Conservation (phyloP, 1,140 invertebrate species). For the Carposina sasakii region DNA sequence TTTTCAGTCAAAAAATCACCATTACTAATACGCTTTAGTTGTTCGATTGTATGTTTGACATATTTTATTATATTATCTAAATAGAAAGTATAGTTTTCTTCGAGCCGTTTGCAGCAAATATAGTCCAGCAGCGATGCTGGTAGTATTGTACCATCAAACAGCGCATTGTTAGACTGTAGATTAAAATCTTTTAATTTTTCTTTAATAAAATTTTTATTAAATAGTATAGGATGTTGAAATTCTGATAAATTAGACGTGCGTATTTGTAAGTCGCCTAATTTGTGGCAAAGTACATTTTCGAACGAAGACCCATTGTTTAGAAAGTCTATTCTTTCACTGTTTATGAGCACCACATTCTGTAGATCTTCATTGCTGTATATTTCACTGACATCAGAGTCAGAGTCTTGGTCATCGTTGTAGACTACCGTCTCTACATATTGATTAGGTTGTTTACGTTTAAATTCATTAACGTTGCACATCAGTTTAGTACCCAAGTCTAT, state of each 20-base stretch:
- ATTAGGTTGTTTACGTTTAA: conserved; percentile 32
- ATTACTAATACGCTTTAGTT: conserved; percentile 61
- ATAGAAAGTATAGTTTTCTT: conserved; percentile 56
- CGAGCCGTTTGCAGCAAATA: conserved; percentile 50
- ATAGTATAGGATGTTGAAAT: conserved; percentile 33
- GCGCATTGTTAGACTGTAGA: conserved; percentile 21
- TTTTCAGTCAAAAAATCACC: conserved; percentile 62
- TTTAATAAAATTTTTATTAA: conserved; percentile 44
- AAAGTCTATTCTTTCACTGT: conserved; percentile 48
- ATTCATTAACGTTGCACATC: conserved; percentile 22
- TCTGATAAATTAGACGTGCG: conserved; percentile 28
- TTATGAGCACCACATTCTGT: conserved; percentile 36
- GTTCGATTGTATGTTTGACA: conserved; percentile 56
- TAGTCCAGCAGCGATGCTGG: conserved; percentile 50
- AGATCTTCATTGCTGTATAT: conserved; percentile 47
- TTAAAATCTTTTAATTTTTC: conserved; percentile 42
- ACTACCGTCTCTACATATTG: conserved; percentile 56
- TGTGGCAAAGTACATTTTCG: conserved; percentile 46
- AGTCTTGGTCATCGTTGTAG: conserved; percentile 46
- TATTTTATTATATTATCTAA: conserved; percentile 62
- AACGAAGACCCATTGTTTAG: conserved; percentile 28
- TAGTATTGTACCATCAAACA: conserved; percentile 29
- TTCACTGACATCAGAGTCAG: conserved; percentile 52
- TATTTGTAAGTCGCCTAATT: conserved; percentile 46
- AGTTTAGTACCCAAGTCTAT: conserved; percentile 42